These are phyloP conservation scores for Temnothorax curvispinosus DNA, from an alignment of 1,140 invertebrate species.

Conservation along the genomic window DNA sequence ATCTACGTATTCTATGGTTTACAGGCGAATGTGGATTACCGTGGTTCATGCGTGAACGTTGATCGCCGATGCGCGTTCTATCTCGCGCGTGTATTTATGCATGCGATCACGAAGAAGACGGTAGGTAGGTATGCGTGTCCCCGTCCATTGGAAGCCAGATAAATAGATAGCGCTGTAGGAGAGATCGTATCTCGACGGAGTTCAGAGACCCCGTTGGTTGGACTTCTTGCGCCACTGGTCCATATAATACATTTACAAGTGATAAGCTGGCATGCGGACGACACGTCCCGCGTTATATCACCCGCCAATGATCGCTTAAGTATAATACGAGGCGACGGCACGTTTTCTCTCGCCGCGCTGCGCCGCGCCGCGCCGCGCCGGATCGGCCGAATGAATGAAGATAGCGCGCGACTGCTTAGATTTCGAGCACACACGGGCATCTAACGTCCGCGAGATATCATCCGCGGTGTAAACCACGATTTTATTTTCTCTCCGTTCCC, in stretches of 20 bases:
- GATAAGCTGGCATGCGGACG: slow-evolving; percentile 70
- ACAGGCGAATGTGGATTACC: neutral
- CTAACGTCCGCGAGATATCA: slow-evolving; percentile 6
- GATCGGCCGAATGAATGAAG: slow-evolving; percentile 36
- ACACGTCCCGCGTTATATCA: slow-evolving; percentile 65
- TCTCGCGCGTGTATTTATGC: slow-evolving; percentile 25
- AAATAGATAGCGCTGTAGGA: slow-evolving; percentile 65
- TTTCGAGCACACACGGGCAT: neutral
- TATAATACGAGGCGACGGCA: slow-evolving; percentile 43
- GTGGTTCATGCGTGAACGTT: neutral
- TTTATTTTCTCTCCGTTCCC: slow-evolving; percentile 20
- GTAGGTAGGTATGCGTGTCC: slow-evolving; percentile 37
- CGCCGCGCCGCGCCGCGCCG: neutral
- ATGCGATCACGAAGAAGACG: slow-evolving; percentile 30
- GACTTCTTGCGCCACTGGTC: slow-evolving; percentile 69
- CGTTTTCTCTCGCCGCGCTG: neutral
- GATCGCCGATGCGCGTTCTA: neutral
- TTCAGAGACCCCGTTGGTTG: slow-evolving; percentile 69
- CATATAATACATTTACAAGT: slow-evolving; percentile 67
- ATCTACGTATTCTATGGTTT: neutral
- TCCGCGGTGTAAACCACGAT: neutral
- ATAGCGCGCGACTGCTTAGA: slow-evolving; percentile 7
- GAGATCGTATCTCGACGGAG: slow-evolving; percentile 67
- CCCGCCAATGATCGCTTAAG: slow-evolving; percentile 62
- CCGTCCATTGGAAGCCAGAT: slow-evolving; percentile 58